Base-by-base conservation (phyloP, 2,888 invertebrate genomes). In the Acanthosepion pharaonis region DNA sequence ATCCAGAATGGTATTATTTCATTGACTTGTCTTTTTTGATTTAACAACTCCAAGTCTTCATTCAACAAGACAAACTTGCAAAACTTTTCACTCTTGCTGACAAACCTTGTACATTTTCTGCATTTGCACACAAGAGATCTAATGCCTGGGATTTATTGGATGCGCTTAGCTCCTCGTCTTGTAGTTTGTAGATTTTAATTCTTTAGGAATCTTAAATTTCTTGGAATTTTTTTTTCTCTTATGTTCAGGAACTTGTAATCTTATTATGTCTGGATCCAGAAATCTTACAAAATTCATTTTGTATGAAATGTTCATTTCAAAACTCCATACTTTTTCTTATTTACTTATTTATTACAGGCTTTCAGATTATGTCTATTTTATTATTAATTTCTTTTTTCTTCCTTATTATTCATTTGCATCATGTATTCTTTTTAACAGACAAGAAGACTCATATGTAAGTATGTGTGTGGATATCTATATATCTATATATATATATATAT, bases 151-250 rank as follows among this genome's bases (percentile, higher is more conserved):
- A 78, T 78, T 78, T 78, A 78, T n/a, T n/a, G 78, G n/a, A 78
- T 78, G 78, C 78, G 78, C 78, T 78, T 78, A 78, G n/a, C 78
- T 78, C n/a, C 33, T 78, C 78, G n/a, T 78, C 78, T 42, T 78
- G n/a, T 78, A 78, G 78, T 78, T 78, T 78, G 78, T 78, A 78
- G 78, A 78, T 78, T 78, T 78, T 78, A 78, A 78, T 78, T 78
- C 78, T 78, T 78, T 33, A 78, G n/a, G 78, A 78, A 78, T 78
- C 78, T 78, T 78, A 78, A 78, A 78, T 78, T 78, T 78, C 78
- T 18, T 78, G 18, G 78, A 78, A 15, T 78, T 78, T n/a, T n/a
- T 33, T 78, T 78, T n/a, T n/a, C 33, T 78, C 78, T 78, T 11
- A 78, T 78, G 78, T 33, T 78, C n/a, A n/a, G 78, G 4, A 78